phyloP scores from a whole-genome alignment of 2,888 invertebrate genomes.

The Leucoma salicis region DNA sequence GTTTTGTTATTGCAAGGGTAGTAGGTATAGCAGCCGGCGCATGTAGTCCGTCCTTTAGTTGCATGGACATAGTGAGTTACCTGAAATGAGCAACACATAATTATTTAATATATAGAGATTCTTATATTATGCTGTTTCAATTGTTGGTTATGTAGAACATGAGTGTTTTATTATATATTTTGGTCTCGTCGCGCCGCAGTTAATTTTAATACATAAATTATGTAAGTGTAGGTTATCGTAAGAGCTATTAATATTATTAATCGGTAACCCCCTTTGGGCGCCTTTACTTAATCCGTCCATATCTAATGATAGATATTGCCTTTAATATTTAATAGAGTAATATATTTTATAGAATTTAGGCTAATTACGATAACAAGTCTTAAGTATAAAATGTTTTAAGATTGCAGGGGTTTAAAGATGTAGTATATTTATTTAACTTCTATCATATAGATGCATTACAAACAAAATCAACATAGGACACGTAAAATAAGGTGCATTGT shows the following conservation, averaged over 20 bases:
- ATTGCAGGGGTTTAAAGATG: conserved; percentile 68
- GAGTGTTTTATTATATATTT: conserved; percentile 52
- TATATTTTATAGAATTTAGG: conserved; percentile 80
- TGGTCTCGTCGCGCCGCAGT: conserved; percentile 64
- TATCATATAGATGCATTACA: conserved; percentile 37
- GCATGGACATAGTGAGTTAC: conserved; percentile 75
- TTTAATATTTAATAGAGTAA: conserved; percentile 82
- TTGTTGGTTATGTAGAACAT: conserved; percentile 68
- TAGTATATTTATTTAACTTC: conserved; percentile 59
- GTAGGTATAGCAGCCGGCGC: conserved; percentile 47
- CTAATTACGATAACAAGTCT: conserved; percentile 64
- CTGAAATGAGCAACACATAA: conserved; percentile 68
- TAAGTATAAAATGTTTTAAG: conserved; percentile 67
- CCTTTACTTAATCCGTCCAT: conserved; percentile 82
- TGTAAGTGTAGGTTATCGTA: conserved; percentile 54
- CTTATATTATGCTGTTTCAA: conserved; percentile 67
- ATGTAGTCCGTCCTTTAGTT: conserved; percentile 53
- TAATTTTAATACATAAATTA: conserved; percentile 31
- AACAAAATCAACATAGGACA: conserved; percentile 31
- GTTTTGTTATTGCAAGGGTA: conserved; percentile 69
- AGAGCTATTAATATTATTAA: conserved; percentile 77
- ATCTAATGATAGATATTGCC: conserved; percentile 81
- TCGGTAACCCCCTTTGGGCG: conserved; percentile 79
- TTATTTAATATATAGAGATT: conserved; percentile 72
- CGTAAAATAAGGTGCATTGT: conserved; percentile 9